Base-by-base conservation (phyloP, 2,888 invertebrate species). In the Nomada hirtipes region DNA sequence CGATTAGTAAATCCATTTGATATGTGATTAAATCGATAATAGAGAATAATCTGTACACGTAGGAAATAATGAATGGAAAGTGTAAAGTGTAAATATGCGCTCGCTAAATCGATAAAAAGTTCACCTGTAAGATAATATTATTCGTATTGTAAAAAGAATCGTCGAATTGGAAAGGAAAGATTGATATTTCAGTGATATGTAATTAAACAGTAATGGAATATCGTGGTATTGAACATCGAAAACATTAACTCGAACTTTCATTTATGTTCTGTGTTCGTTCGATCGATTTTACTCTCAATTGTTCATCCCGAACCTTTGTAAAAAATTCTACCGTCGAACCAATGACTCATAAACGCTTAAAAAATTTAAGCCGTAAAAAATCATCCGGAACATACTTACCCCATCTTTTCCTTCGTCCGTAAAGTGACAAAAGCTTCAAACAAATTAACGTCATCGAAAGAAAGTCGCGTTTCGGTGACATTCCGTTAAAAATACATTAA, bases 131-230 rank as follows among this genome's bases (percentile, higher is more conserved):
- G 13, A 15, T 44, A 53, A 59, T 18, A 2, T 15, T 29, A 10
- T 13, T 29, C 13, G 23, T 20, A 59, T 15, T 36, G 29, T 18
- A 13, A 13, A 23, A 73, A 65, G 69, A 47, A 52, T 60, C 18
- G 26, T 63, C 15, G 42, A 36, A 29, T 4, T 26, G 13, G 61
- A 72, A 77, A 61, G 10, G 7, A 74, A 79, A 20, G 57, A 67
- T 73, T 63, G 63, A 75, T 76, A 74, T 72, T 42, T 23, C 65
- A 15, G 18, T 70, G 83, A 83, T 83, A 76, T 76, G 82, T 79
- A 74, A 53, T 47, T 50, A 82, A 77, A 77, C 47, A 15, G 65
- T 71, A 74, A 74, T 13, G 50, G 20, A 53, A 26, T 11, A 67
- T 50, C 29, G 15, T 11, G n/a, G 50, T 61, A 29, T 15, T n/a